phyloP scores from a whole-genome alignment of 2,113 vertebrate genomes.

The Romanogobio albipinnatus region DNA sequence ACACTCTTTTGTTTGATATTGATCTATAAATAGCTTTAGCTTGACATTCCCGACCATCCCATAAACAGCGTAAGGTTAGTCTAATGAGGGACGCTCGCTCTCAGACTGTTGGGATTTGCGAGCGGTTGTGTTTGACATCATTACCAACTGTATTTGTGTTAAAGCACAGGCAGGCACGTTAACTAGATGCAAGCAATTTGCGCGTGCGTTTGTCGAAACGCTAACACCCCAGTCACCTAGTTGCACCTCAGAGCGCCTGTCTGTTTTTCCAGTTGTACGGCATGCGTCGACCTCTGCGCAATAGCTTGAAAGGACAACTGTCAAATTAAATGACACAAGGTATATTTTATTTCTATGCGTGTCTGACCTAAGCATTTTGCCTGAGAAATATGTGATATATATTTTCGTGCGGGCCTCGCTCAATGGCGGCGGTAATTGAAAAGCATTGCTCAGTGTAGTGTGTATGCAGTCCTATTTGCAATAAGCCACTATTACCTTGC shows the following conservation, averaged over 20 bases:
- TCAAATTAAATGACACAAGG: slow-evolving; percentile 76
- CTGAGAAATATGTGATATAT: slow-evolving; percentile 68
- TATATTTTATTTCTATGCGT: slow-evolving; percentile 73
- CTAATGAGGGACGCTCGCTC: slow-evolving; percentile 44
- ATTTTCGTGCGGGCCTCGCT: slow-evolving; percentile 64
- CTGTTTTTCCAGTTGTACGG: background rate
- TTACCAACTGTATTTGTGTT: slow-evolving; percentile 42
- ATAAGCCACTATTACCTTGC: slow-evolving; percentile 72
- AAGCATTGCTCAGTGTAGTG: slow-evolving; percentile 78
- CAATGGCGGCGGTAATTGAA: slow-evolving; percentile 74
- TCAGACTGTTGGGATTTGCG: slow-evolving; percentile 51
- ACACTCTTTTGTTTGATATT: slow-evolving; percentile 62
- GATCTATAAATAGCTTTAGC: slow-evolving; percentile 63
- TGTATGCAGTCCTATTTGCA: slow-evolving; percentile 73
- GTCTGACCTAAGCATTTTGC: slow-evolving; percentile 75
- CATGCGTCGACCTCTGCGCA: slow-evolving; percentile 62
- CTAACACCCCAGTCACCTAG: slow-evolving; percentile 10
- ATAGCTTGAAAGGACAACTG: slow-evolving; percentile 73
- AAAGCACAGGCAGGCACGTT: slow-evolving; percentile 36
- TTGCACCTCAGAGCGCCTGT: background rate
- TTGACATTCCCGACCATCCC: slow-evolving; percentile 56
- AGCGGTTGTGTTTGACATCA: slow-evolving; percentile 44
- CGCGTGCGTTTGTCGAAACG: background rate
- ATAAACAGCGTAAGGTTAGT: slow-evolving; percentile 57
- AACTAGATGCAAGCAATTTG: slow-evolving; percentile 39